Base-by-base conservation (phyloP, 2,888 invertebrate species). In the Hemicrepidius hirtus region DNA sequence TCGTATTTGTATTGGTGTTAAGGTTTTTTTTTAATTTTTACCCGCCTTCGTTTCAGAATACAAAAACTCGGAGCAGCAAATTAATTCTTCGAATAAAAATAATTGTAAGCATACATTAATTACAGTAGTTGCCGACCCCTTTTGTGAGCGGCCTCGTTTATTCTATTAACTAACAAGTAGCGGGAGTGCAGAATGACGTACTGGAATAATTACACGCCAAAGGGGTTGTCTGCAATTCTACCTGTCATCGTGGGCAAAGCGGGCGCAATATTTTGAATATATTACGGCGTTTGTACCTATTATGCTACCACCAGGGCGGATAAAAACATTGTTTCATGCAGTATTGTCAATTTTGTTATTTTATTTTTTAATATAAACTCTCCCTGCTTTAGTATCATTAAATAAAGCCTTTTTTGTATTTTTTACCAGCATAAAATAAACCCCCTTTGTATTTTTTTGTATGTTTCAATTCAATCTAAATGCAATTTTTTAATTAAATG, bases 131-230 rank as follows among this genome's bases (percentile, higher is more conserved):
- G 67, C 68, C 62, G 37, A 69, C 66, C 67, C 65, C 62, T 74
- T 74, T 74, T 72, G 72, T 74, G 66, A 74, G 69, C 74, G 68
- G 69, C 65, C 70, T 70, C 72, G 71, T 69, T 74, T 67, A 74
- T 74, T 69, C 74, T 76, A 74, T 76, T 76, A 75, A 71, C 75
- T 75, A 76, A 73, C 76, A 75, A 76, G 71, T 73, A 75, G 68
- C 68, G 74, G 57, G 71, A 75, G 71, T 68, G 65, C 64, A 64
- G 72, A 74, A 68, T 69, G 78, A 71, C 70, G 68, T 71, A 69
- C 75, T 71, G 75, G 72, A 76, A 76, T 79, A 79, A 79, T 79
- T 79, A 79, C 71, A 76, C 77, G 76, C 79, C 75, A 71, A 77
- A 76, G 78, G 77, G 79, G 76, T 66, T 71, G 76, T 74, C 73